These are phyloP conservation scores for Troilus luridus DNA, from an alignment of 2,888 invertebrate genomes.

Conservation along the genomic window DNA sequence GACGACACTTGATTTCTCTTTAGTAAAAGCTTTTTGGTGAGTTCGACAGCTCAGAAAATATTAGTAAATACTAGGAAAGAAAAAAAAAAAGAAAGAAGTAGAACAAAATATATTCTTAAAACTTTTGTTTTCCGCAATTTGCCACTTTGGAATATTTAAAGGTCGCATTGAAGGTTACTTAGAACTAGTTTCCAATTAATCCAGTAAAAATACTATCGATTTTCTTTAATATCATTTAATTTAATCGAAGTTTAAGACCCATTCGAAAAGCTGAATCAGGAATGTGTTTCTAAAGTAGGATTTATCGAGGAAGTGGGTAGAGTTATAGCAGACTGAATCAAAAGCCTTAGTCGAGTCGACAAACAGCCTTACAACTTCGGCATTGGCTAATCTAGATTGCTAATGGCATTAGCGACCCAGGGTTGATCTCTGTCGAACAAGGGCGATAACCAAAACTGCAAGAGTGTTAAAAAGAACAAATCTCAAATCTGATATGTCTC, in stretches of 20 bases:
- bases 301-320: background rate
- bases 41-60: too few species aligned
- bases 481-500: background rate
- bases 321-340: background rate
- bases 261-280: background rate
- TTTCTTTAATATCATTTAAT: background rate
- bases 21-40: too few species aligned
- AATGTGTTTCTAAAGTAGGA: background rate
- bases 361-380: constrained; percentile 4
- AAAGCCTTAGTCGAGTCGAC: constrained; percentile 1
- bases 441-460: background rate
- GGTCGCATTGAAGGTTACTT: background rate
- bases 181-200: background rate
- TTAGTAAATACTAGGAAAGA: too few species aligned
- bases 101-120: too few species aligned
- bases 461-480: background rate
- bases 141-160: background rate
- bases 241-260: background rate
- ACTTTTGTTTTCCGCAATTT: background rate
- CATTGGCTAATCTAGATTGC: background rate
- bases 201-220: background rate
- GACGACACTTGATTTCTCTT: too few species aligned
- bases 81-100: too few species aligned
- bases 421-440: background rate
- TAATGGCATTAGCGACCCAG: background rate